Percentiles rank a stretch among this genome's conserved stretches.
Evolutionary conservation across 2,888 invertebrate genomes (phyloP).

Genomic region (Lymantria monacha): DNA sequence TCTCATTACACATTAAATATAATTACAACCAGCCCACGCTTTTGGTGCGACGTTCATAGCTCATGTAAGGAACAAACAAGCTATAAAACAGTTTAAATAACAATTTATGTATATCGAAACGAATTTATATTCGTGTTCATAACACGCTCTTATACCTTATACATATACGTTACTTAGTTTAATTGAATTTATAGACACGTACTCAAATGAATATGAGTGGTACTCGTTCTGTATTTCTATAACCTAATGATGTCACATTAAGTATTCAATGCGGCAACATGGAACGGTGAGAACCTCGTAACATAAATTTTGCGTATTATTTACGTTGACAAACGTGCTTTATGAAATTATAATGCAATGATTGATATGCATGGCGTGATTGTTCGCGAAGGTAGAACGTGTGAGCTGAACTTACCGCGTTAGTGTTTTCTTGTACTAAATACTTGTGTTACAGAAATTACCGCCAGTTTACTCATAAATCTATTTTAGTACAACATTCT

Average conservation of each 20-base stretch:
- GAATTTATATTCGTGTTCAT: conserved; percentile 60
- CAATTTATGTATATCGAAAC: conserved; percentile 65
- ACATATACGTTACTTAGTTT: conserved; percentile 45
- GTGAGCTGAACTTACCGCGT: conserved; percentile 42
- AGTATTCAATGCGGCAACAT: conserved; percentile 66
- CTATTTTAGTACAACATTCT: conserved; percentile 1
- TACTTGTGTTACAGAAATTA: conserved; percentile 33
- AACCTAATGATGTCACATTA: conserved; percentile 62
- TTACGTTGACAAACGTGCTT: conserved; percentile 77
- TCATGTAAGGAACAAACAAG: conserved; percentile 45
- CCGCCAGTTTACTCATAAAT: conserved; percentile 25
- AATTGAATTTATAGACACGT: conserved; percentile 80
- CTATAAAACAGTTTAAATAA: conserved; percentile 56
- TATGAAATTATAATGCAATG: conserved; percentile 78
- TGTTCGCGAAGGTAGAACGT: conserved; percentile 56
- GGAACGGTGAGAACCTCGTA: conserved; percentile 79
- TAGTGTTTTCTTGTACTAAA: conserved; percentile 36
- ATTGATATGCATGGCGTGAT: conserved; percentile 66
- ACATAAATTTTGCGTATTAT: conserved; percentile 83
- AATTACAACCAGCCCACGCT: conserved; percentile 9
- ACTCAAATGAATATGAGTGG: conserved; percentile 75
- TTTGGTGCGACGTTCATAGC: conserved; percentile 31
- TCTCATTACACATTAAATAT: conserved; percentile 1
- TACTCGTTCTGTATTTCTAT: conserved; percentile 51
- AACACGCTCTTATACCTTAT: conserved; percentile 57